phyloP scores from a whole-genome alignment of 30 jellyfish, hydroid and myxozoan genomes.

The Aurelia sp. region DNA sequence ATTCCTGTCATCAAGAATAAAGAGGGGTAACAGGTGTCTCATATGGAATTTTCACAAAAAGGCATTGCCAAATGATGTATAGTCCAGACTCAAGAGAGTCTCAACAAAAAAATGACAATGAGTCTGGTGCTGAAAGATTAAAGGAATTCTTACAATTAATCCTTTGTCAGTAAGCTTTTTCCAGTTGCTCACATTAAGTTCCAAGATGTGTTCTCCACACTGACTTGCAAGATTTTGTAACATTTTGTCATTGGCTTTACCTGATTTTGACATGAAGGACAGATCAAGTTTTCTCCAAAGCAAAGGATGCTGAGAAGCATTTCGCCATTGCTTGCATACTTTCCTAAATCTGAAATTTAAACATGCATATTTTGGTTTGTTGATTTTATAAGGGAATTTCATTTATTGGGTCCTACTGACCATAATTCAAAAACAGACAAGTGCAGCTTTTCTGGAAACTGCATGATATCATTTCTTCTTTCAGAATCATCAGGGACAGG shows the following conservation, averaged over 20 bases:
- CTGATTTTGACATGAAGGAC: constrained; percentile 42
- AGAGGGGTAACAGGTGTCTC: too few relatives aligned
- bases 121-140: background rate
- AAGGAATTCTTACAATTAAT: constrained; percentile 11
- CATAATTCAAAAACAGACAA: too few relatives aligned
- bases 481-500: too few relatives aligned
- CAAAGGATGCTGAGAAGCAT: constrained; percentile 56
- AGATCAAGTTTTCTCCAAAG: constrained; percentile 57
- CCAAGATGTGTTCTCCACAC: constrained; percentile 18
- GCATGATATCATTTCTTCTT: too few relatives aligned
- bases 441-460: too few relatives aligned
- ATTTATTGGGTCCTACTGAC: too few relatives aligned
- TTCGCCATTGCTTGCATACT: constrained; percentile 59
- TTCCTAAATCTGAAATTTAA: constrained; percentile 26
- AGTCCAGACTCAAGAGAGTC: background rate
- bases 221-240: background rate
- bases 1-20: too few relatives aligned
- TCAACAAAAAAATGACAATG: background rate
- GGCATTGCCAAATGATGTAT: too few relatives aligned
- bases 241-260: constrained; percentile 38
- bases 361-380: too few relatives aligned
- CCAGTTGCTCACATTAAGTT: constrained; percentile 37
- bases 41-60: too few relatives aligned
- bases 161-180: constrained; percentile 58
- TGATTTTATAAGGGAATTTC: too few relatives aligned